Percentiles rank a stretch among this genome's conserved stretches.
Conservation (phyloP, 2,113 vertebrate species). For the Dasyprocta punctata region DNA sequence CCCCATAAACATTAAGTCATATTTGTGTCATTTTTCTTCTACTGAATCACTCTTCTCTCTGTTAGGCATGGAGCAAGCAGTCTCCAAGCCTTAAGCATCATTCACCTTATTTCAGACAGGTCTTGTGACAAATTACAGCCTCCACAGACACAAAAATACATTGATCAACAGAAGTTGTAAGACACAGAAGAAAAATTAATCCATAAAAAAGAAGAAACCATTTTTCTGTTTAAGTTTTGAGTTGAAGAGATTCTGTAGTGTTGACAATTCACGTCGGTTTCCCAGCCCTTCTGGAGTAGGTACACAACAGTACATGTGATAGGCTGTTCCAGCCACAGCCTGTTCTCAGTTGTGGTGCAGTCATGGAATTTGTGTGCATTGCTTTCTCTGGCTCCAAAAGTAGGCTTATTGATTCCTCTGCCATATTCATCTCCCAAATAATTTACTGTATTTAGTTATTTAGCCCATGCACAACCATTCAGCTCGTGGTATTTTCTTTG, state of each 20-base stretch:
- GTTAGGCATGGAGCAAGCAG: neutral
- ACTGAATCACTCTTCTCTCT: neutral
- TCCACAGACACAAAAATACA: constrained; percentile 25
- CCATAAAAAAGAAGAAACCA: neutral
- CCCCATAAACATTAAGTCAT: neutral
- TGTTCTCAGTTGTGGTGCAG: neutral
- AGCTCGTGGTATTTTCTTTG: neutral
- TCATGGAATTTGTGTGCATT: neutral
- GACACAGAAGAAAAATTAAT: constrained; percentile 44
- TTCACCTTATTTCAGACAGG: constrained; percentile 11
- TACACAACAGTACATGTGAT: fast-evolving
- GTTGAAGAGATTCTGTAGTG: neutral
- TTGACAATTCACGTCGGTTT: neutral
- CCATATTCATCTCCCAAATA: neutral
- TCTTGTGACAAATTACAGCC: constrained; percentile 22
- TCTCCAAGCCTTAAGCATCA: neutral
- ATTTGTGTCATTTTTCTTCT: constrained; percentile 3
- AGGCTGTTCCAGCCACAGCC: neutral
- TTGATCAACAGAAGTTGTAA: constrained; percentile 57
- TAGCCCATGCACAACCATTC: neutral
- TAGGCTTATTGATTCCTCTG: neutral
- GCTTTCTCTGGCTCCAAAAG: neutral
- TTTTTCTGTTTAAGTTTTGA: neutral
- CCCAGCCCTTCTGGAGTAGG: neutral
- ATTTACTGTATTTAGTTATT: neutral